Percentiles rank a stretch among this genome's conserved stretches.
Conservation (phyloP, 2,888 invertebrate genomes). For the Odiellus spinosus region DNA sequence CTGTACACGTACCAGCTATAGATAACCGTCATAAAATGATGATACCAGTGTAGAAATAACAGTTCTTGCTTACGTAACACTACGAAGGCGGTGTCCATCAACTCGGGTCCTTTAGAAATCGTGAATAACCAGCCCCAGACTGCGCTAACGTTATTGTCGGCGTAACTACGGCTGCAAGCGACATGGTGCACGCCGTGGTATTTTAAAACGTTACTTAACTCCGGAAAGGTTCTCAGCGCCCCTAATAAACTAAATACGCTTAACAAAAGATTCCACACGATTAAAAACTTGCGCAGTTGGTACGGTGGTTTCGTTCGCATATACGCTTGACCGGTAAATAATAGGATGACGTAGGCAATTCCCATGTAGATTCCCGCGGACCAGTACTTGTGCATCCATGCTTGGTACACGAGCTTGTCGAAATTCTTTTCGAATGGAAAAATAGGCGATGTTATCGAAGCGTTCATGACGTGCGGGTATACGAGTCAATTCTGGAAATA, state of each 20-base stretch:
- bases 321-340: conserved; percentile 80
- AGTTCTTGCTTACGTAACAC: conserved; percentile 72
- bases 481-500: too few species aligned
- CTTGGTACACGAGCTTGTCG: conserved; percentile 66
- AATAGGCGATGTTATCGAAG: conserved; percentile 27
- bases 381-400: conserved; percentile 95
- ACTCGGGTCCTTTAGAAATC: conserved; percentile 83
- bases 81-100: conserved; percentile 83
- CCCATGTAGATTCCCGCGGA: conserved; percentile 75
- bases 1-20: conserved; percentile 79
- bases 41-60: conserved; percentile 92
- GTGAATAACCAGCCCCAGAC: conserved; percentile 98
- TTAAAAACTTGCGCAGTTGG: conserved; percentile 67
- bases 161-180: conserved; percentile 82
- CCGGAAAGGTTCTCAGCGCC: conserved; percentile 67
- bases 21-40: conserved; percentile 82
- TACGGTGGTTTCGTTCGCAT: conserved; percentile 85
- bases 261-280: conserved; percentile 78
- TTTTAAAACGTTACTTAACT: conserved; percentile 68
- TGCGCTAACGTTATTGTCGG: conserved; percentile 77
- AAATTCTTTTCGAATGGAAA: conserved; percentile 91
- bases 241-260: conserved; percentile 91
- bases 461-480: too few species aligned
- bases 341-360: conserved; percentile 76
- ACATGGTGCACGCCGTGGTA: conserved; percentile 87